Conservation (phyloP, 2,797 vertebrate genomes). For the Limosa lapponica region DNA sequence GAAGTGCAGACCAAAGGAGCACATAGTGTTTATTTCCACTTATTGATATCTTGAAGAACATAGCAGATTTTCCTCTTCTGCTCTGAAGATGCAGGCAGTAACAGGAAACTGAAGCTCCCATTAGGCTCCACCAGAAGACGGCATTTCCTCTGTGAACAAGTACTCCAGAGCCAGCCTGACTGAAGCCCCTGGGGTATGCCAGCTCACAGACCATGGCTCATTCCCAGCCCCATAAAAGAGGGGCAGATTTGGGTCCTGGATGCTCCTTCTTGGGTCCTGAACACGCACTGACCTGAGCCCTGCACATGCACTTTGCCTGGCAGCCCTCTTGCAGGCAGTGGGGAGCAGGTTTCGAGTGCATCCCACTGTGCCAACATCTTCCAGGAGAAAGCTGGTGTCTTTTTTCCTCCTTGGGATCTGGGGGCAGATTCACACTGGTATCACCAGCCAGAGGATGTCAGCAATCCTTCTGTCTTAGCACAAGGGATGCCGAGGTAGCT, state of each 20-base stretch:
- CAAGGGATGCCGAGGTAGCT: background rate
- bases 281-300: background rate
- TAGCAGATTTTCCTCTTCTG: background rate
- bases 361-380: background rate
- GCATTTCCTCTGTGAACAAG: background rate
- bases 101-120: background rate
- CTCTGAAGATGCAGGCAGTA: conserved; percentile 3
- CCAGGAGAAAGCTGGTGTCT: background rate
- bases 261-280: background rate
- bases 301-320: background rate
- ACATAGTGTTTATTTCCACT: conserved; percentile 40
- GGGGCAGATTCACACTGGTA: background rate
- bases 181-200: background rate
- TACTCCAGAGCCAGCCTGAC: background rate
- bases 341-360: background rate
- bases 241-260: background rate
- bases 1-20: conserved; percentile 38
- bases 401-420: background rate
- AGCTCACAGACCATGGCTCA: background rate
- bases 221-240: background rate
- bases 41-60: background rate
- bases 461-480: background rate
- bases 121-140: background rate
- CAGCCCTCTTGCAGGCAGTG: background rate
- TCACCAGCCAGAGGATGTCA: background rate